Conservation (phyloP, 1,140 invertebrate species). For the Kradibia gibbosae region DNA sequence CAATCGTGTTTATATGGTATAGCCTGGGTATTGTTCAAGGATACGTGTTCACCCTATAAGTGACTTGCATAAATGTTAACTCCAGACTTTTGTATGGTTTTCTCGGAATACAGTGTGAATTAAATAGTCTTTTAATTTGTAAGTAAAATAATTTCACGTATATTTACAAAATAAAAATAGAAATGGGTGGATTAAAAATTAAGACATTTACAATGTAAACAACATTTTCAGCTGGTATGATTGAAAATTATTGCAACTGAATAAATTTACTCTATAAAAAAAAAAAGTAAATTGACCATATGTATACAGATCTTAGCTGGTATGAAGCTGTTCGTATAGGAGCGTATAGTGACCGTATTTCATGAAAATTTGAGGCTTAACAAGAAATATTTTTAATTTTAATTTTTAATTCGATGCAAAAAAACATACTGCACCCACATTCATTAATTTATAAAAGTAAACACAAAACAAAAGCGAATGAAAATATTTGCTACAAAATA, state of each 20-base stretch:
- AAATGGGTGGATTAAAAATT: background rate
- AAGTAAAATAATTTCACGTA: slow-evolving; percentile 11
- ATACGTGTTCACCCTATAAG: background rate
- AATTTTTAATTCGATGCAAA: background rate
- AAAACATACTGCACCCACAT: slow-evolving; percentile 13
- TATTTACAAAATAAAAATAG: background rate
- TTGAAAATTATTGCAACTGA: slow-evolving; percentile 22
- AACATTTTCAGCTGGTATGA: background rate
- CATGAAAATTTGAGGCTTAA: slow-evolving; percentile 24
- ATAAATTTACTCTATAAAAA: slow-evolving; percentile 31
- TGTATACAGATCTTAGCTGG: background rate
- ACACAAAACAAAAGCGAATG: background rate
- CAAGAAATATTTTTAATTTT: background rate
- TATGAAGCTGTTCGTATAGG: background rate
- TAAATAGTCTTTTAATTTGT: slow-evolving; percentile 31
- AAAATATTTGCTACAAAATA: background rate
- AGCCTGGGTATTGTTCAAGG: too few relatives aligned
- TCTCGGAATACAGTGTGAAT: background rate
- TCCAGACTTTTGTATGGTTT: background rate
- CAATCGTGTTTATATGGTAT: too few relatives aligned
- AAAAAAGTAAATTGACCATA: background rate
- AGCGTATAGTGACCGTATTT: background rate
- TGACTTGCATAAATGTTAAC: background rate
- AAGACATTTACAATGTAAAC: slow-evolving; percentile 10
- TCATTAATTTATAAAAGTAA: slow-evolving; percentile 33